Conservation (phyloP, 2,888 invertebrate species). For the Polietes domitor region DNA sequence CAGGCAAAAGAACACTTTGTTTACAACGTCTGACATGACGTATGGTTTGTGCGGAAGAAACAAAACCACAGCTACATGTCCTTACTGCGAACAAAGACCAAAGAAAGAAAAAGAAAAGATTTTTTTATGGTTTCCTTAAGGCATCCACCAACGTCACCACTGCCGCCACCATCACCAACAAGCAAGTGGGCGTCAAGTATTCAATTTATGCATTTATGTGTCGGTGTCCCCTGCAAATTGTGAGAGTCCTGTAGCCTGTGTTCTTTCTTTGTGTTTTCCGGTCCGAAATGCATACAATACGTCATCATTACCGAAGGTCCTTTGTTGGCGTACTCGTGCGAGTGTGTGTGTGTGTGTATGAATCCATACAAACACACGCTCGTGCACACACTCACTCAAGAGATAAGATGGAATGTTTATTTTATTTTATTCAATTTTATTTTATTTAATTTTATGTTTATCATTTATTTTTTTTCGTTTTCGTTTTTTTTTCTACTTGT, state of each 20-base stretch:
- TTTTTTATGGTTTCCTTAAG: too few relatives aligned
- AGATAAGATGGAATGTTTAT: conserved; percentile 41
- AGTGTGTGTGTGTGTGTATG: not conserved
- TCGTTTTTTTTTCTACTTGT: not conserved
- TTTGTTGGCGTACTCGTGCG: not conserved
- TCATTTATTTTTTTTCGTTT: not conserved
- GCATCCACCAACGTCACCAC: too few relatives aligned
- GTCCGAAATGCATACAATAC: not conserved
- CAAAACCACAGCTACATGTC: not conserved
- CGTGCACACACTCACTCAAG: not conserved
- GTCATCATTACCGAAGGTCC: not conserved
- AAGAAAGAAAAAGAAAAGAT: not conserved
- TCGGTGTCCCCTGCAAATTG: too few relatives aligned
- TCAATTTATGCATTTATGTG: too few relatives aligned
- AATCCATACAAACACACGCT: conserved; percentile 9
- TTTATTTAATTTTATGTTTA: conserved; percentile 28
- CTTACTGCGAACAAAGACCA: not conserved
- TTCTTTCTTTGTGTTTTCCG: not conserved
- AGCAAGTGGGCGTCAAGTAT: too few relatives aligned
- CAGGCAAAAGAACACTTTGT: not conserved
- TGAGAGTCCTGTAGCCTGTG: too few relatives aligned
- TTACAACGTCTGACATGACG: conserved; percentile 2
- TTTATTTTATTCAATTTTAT: conserved; percentile 54
- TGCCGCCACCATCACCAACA: too few relatives aligned
- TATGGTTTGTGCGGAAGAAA: conserved; percentile 8